Conservation (phyloP, 1,140 invertebrate species). For the Hycleus cichorii region DNA sequence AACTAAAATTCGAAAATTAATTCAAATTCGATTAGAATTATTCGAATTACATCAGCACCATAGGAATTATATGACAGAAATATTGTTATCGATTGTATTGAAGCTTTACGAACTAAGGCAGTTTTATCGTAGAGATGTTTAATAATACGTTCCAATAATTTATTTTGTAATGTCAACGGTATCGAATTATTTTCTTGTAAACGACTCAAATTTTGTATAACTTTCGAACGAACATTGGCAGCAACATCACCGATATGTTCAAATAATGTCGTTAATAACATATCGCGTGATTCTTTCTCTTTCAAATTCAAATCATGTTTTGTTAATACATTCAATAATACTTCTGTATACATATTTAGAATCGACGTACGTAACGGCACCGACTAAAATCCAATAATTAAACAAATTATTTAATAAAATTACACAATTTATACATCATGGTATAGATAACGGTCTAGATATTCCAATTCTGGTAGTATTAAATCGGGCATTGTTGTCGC, state of each 20-base stretch:
- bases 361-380: conserved; percentile 62
- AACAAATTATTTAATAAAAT: background rate
- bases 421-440: conserved; percentile 24
- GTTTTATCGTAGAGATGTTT: conserved; percentile 59
- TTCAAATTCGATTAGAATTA: too few relatives aligned
- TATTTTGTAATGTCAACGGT: conserved; percentile 50
- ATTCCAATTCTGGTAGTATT: conserved; percentile 47
- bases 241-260: conserved; percentile 64
- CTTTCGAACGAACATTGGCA: conserved; percentile 59
- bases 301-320: conserved; percentile 52
- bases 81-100: conserved; percentile 36
- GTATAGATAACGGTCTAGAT: conserved; percentile 30
- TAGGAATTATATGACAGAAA: conserved; percentile 33
- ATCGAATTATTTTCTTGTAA: conserved; percentile 55
- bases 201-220: conserved; percentile 55
- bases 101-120: conserved; percentile 57
- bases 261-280: conserved; percentile 51
- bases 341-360: conserved; percentile 56
- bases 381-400: conserved; percentile 45
- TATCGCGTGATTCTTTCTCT: conserved; percentile 45
- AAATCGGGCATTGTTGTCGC: conserved; percentile 50
- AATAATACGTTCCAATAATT: conserved; percentile 47
- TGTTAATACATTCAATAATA: conserved; percentile 52
- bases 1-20: conserved; percentile 23
- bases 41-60: conserved; percentile 27